phyloP scores from a whole-genome alignment of 37 sponge, comb jelly and placozoan species.

The Tethya wilhelma region DNA sequence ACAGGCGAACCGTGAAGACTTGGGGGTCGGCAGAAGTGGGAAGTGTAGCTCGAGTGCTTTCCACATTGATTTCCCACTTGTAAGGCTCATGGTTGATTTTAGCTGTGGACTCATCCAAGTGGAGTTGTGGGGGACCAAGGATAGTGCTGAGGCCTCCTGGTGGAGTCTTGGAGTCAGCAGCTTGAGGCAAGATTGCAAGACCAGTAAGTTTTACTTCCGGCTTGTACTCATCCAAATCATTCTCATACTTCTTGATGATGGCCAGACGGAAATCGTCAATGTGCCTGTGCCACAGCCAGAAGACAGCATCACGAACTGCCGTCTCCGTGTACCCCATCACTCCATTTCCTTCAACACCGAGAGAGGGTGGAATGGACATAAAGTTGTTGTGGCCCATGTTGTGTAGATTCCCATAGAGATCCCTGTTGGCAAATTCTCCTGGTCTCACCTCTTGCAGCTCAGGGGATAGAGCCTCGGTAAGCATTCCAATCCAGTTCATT shows the following conservation, averaged over 20 bases:
- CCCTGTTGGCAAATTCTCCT: background rate
- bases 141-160: constrained; percentile 9
- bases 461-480: background rate
- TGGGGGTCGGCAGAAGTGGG: background rate
- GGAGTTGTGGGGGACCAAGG: background rate
- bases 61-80: background rate
- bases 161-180: background rate
- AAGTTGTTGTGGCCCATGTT: constrained; percentile 12
- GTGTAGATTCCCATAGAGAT: background rate
- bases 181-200: background rate
- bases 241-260: background rate
- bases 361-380: background rate
- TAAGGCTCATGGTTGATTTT: constrained; percentile 17
- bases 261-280: constrained; percentile 5
- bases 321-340: background rate
- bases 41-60: background rate
- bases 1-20: constrained; percentile 8
- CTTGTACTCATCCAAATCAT: background rate
- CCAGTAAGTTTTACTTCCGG: background rate
- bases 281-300: constrained; percentile 21
- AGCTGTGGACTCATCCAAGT: background rate
- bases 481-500: constrained; percentile 1
- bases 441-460: background rate
- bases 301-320: constrained; percentile 4
- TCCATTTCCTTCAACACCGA: background rate